Percentiles rank a stretch among this genome's conserved stretches.
These are phyloP conservation scores for Orbicella faveolata DNA, from an alignment of 64 coral and sea anemone species.

Conservation along the genomic window DNA sequence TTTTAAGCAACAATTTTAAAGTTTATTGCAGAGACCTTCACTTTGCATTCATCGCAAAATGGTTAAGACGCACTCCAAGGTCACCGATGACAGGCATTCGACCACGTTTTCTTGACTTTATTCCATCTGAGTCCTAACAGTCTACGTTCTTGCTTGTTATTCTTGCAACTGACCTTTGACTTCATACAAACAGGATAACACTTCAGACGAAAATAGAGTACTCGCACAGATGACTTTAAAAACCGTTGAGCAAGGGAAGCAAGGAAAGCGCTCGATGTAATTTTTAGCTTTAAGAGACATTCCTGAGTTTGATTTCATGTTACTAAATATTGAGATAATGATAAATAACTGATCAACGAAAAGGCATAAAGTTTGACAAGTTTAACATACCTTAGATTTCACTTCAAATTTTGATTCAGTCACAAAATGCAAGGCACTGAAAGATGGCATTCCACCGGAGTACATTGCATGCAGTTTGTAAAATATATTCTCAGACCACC, in stretches of 20 bases:
- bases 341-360: too few relatives aligned
- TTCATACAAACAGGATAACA: neutral
- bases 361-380: too few relatives aligned
- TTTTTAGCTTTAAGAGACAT: too few relatives aligned
- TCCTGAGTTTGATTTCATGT: too few relatives aligned
- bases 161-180: neutral
- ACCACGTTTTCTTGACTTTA: neutral
- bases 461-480: too few relatives aligned
- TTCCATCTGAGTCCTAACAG: neutral
- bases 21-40: neutral
- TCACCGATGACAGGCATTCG: neutral
- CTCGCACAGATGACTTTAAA: slow-evolving; percentile 26
- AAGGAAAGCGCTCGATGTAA: too few relatives aligned
- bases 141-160: neutral
- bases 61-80: slow-evolving; percentile 52
- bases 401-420: too few relatives aligned
- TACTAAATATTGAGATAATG: too few relatives aligned
- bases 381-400: too few relatives aligned
- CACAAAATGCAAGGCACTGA: too few relatives aligned
- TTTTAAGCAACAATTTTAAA: neutral
- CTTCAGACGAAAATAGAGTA: slow-evolving; percentile 56
- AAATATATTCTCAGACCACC: too few relatives aligned
- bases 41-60: neutral
- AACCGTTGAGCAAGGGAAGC: slow-evolving; percentile 77
- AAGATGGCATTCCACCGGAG: too few relatives aligned